phyloP scores from a whole-genome alignment of 1,140 invertebrate species.

The Globodera rostochiensis region DNA sequence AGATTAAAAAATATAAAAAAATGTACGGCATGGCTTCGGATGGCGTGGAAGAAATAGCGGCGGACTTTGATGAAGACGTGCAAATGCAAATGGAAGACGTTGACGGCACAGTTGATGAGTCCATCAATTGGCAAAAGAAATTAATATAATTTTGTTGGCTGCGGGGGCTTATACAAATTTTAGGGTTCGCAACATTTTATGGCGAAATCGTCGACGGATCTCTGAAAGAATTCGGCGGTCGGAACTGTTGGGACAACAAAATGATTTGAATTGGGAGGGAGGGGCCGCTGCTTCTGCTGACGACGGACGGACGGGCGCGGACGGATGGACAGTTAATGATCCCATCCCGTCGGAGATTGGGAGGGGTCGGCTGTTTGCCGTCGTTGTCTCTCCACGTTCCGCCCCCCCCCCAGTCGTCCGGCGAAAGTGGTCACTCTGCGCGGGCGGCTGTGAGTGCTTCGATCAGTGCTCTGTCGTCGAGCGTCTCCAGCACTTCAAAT shows the following conservation, averaged over 20 bases:
- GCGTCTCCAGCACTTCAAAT: slow-evolving; percentile 2
- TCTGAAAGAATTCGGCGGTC: neutral
- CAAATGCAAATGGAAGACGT: neutral
- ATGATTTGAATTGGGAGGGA: neutral
- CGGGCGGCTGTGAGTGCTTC: neutral
- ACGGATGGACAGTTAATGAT: neutral
- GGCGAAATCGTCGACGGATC: neutral
- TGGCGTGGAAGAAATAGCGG: neutral
- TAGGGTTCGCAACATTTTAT: neutral
- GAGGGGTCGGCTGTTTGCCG: neutral
- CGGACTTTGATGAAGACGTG: neutral
- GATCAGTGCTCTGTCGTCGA: neutral
- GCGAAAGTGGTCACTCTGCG: neutral
- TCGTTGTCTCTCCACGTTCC: neutral
- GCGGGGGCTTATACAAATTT: neutral
- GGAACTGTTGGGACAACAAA: slow-evolving; percentile 1
- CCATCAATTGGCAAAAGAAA: neutral
- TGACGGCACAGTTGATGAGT: neutral
- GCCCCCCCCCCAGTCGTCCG: too few relatives aligned
- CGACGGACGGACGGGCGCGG: too few relatives aligned
- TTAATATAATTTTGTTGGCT: neutral
- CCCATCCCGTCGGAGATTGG: neutral
- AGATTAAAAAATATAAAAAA: neutral
- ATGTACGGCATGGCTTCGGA: neutral
- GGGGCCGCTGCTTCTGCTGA: neutral